Evolutionary conservation across 2,888 invertebrate genomes (phyloP).

Genomic region (Apamea epomidion): DNA sequence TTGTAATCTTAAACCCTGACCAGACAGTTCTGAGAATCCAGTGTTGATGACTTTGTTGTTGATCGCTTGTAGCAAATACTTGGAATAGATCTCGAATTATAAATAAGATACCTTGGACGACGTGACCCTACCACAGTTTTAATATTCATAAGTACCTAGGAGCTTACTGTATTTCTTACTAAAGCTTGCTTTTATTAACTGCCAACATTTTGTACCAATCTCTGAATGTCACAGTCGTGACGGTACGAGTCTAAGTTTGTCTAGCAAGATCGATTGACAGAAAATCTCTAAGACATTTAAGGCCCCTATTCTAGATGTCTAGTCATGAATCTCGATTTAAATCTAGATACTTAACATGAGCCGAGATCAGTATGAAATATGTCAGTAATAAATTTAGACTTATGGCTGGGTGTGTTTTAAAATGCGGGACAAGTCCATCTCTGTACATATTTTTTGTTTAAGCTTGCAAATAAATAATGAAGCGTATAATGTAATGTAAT

Average conservation of each 20-base stretch:
- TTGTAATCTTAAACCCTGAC: constrained; percentile 19
- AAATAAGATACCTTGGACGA: constrained; percentile 24
- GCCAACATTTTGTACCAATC: constrained; percentile 20
- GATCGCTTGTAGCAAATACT: constrained; percentile 43
- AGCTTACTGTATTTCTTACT: not conserved
- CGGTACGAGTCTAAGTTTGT: not conserved
- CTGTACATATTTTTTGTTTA: not conserved
- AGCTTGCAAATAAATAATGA: constrained; percentile 5
- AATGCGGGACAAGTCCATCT: not conserved
- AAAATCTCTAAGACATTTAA: constrained; percentile 17
- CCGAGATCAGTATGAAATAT: constrained; percentile 22
- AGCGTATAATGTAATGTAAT: constrained; percentile 16
- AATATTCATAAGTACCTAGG: not conserved
- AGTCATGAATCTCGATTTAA: constrained; percentile 11
- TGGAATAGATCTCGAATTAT: constrained; percentile 41
- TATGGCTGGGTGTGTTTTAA: not conserved
- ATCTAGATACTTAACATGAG: constrained; percentile 13
- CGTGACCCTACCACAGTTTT: not conserved
- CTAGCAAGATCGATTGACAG: not conserved
- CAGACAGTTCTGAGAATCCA: constrained; percentile 51
- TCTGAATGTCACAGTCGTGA: constrained; percentile 2
- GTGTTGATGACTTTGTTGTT: constrained; percentile 27
- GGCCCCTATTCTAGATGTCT: not conserved
- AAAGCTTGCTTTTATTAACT: constrained; percentile 22
- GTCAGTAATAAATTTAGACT: constrained; percentile 20